Evolutionary conservation across 2,113 vertebrate genomes (phyloP).

Genomic region (Chlamydotis undulata): DNA sequence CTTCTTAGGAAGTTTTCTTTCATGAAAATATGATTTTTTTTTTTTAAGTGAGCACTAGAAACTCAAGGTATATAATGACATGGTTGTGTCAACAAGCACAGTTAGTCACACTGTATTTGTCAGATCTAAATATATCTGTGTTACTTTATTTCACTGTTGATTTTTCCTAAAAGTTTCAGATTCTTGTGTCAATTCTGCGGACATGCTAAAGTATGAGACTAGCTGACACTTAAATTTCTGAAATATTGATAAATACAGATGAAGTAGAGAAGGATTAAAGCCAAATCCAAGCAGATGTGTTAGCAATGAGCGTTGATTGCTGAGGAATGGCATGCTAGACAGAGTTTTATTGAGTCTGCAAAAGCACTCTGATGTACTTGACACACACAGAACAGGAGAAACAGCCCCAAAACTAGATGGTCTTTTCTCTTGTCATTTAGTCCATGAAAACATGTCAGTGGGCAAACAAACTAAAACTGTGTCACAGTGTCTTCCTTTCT

Average conservation of each 20-base stretch:
- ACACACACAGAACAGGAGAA: neutral
- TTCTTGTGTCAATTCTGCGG: neutral
- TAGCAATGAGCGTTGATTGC: neutral
- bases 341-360: neutral
- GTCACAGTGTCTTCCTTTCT: neutral
- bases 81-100: neutral
- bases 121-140: neutral
- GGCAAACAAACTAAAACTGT: constrained; percentile 9
- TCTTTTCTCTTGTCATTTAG: neutral
- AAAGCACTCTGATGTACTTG: neutral
- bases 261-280: neutral
- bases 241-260: neutral
- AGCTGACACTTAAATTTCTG: neutral
- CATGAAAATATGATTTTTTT: neutral
- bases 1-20: neutral
- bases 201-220: neutral
- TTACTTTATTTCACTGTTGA: neutral
- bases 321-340: neutral
- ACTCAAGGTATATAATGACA: neutral
- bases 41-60: neutral
- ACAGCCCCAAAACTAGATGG: neutral
- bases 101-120: neutral
- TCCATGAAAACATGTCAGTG: neutral
- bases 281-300: neutral
- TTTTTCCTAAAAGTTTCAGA: neutral